Evolutionary conservation across 2,888 invertebrate genomes (phyloP).

Genomic region (Drosophila infuscata): DNA sequence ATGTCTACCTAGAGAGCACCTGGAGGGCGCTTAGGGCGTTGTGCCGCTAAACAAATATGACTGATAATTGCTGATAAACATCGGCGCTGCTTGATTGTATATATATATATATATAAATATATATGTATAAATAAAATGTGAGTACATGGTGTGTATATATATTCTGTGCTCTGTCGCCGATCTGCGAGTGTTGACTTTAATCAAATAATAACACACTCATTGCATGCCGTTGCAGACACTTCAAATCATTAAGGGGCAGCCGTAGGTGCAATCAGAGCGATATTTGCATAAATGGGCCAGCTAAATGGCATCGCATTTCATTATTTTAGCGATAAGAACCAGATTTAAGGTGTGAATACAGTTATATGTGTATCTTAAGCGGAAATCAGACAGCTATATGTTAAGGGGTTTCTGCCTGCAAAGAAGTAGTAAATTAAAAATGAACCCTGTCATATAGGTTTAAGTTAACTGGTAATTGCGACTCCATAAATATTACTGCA

Average conservation of each 20-base stretch:
- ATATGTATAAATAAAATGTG: neutral
- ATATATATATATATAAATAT: slow-evolving; percentile 1
- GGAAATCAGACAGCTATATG: slow-evolving; percentile 39
- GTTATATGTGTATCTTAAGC: slow-evolving; percentile 9
- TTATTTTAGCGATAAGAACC: slow-evolving; percentile 47
- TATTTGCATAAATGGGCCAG: slow-evolving; percentile 63
- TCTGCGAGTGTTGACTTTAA: slow-evolving; percentile 62
- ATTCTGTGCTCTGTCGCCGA: slow-evolving; percentile 23
- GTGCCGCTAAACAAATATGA: slow-evolving; percentile 66
- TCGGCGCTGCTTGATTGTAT: slow-evolving; percentile 40
- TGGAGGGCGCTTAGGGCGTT: slow-evolving; percentile 53
- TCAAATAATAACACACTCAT: slow-evolving; percentile 51
- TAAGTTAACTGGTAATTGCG: slow-evolving; percentile 1
- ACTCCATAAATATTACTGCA: neutral
- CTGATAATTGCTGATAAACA: slow-evolving; percentile 68
- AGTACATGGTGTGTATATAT: neutral
- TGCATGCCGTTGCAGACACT: slow-evolving; percentile 37
- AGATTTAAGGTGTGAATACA: slow-evolving; percentile 24
- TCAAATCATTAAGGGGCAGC: slow-evolving; percentile 48
- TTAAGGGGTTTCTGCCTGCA: slow-evolving; percentile 7
- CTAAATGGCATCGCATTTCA: slow-evolving; percentile 23
- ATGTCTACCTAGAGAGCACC: slow-evolving; percentile 21
- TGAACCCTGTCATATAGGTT: neutral
- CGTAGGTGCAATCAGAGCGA: slow-evolving; percentile 61
- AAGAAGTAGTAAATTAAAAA: slow-evolving; percentile 24